Evolutionary conservation across 2,113 vertebrate species (phyloP).

Genomic region (Protobothrops mucrosquamatus): DNA sequence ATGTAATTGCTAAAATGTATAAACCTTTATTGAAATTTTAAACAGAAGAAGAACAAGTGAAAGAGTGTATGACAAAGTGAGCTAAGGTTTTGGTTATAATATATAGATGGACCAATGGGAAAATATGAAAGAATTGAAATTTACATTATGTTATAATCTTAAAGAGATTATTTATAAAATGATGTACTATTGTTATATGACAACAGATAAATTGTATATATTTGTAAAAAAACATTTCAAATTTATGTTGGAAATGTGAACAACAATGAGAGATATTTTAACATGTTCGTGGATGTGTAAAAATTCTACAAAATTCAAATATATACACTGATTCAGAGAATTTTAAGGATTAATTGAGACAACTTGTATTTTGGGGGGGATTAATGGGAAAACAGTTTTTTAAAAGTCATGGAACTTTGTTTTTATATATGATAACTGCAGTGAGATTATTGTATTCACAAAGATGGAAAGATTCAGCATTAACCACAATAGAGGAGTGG

Average conservation of each 20-base stretch:
- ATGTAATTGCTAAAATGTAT: not conserved
- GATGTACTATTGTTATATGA: not conserved
- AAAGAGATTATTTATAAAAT: not conserved
- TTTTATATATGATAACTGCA: not conserved
- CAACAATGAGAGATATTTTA: not conserved
- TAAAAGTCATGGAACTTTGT: not conserved
- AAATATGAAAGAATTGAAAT: not conserved
- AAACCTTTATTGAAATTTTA: not conserved
- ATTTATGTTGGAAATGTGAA: not conserved
- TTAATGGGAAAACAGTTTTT: not conserved
- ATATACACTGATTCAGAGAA: not conserved
- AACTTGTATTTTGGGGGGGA: not conserved
- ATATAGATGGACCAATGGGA: not conserved
- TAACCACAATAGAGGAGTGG: not conserved
- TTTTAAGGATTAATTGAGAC: not conserved
- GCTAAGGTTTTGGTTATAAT: not conserved
- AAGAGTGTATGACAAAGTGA: not conserved
- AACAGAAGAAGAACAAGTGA: not conserved
- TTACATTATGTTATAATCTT: not conserved
- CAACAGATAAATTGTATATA: not conserved
- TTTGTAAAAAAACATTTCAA: not conserved
- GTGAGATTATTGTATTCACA: not conserved
- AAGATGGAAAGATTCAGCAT: not conserved
- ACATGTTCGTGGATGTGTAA: not conserved
- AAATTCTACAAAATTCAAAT: not conserved